phyloP scores from a whole-genome alignment of 2,797 vertebrate genomes.

The Lagodon rhomboides region DNA sequence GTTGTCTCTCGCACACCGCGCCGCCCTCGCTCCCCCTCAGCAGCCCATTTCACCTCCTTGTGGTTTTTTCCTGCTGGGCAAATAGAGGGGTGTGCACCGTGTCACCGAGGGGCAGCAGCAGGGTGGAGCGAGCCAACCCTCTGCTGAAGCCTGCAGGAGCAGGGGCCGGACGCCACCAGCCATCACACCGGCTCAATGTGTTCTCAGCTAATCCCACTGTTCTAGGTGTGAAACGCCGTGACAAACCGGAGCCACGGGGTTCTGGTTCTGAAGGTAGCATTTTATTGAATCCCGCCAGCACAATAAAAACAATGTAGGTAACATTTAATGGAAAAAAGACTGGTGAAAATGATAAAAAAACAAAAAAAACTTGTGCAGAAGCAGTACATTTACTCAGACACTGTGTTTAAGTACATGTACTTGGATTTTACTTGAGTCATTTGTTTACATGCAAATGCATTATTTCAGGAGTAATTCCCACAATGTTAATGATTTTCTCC shows the following conservation, averaged over 20 bases:
- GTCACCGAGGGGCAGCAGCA: conserved; percentile 58
- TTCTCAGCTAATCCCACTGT: conserved; percentile 12
- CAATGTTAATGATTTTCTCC: too few relatives aligned
- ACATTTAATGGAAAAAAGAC: background rate
- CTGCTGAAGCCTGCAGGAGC: conserved; percentile 34
- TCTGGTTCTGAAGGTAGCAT: background rate
- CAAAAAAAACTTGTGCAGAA: background rate
- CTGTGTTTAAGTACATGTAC: too few relatives aligned
- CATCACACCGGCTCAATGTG: conserved; percentile 28
- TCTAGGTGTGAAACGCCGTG: conserved; percentile 12
- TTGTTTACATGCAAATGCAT: too few relatives aligned
- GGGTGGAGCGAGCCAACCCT: conserved; percentile 46
- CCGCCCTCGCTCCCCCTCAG: background rate
- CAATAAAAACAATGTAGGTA: background rate
- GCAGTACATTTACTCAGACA: background rate
- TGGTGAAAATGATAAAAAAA: background rate
- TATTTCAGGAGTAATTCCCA: too few relatives aligned
- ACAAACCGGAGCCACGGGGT: background rate
- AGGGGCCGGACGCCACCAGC: conserved; percentile 16
- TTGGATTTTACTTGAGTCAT: too few relatives aligned
- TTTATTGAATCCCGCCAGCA: background rate
- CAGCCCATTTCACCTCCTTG: conserved; percentile 47
- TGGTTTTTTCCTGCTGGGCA: conserved; percentile 58
- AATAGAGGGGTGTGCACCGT: conserved; percentile 60
- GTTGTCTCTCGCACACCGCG: background rate